These are phyloP conservation scores for Eulemur albifrons DNA, from an alignment of 2,797 vertebrate genomes.

Conservation along the genomic window DNA sequence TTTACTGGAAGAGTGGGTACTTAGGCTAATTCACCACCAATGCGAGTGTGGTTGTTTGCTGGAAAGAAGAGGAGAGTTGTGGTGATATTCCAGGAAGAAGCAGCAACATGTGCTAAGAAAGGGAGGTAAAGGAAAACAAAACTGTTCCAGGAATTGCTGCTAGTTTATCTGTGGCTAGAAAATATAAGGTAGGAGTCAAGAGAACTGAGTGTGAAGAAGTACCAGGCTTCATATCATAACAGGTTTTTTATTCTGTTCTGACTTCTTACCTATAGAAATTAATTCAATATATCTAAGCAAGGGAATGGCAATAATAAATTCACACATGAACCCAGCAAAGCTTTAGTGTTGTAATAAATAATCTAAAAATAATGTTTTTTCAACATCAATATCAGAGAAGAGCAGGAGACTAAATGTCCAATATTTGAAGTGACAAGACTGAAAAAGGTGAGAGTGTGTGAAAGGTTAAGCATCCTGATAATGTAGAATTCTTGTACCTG, in stretches of 20 bases:
- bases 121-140: background rate
- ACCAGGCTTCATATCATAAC: background rate
- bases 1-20: background rate
- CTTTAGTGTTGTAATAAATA: background rate
- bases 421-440: background rate
- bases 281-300: background rate
- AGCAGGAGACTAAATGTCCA: background rate
- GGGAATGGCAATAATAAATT: background rate
- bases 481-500: background rate
- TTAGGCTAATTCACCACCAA: background rate
- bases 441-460: background rate
- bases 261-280: background rate
- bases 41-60: background rate
- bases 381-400: background rate
- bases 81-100: background rate
- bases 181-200: background rate
- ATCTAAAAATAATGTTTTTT: background rate
- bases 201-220: background rate
- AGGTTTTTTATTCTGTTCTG: background rate
- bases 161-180: background rate
- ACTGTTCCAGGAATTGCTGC: background rate
- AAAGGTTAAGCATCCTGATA: background rate
- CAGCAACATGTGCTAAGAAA: background rate
- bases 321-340: background rate
- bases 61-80: background rate